A percentile compares a stretch with the other conserved stretches of the same genome.
Conservation (phyloP, 2,113 vertebrate genomes). For the Zosterops lateralis region DNA sequence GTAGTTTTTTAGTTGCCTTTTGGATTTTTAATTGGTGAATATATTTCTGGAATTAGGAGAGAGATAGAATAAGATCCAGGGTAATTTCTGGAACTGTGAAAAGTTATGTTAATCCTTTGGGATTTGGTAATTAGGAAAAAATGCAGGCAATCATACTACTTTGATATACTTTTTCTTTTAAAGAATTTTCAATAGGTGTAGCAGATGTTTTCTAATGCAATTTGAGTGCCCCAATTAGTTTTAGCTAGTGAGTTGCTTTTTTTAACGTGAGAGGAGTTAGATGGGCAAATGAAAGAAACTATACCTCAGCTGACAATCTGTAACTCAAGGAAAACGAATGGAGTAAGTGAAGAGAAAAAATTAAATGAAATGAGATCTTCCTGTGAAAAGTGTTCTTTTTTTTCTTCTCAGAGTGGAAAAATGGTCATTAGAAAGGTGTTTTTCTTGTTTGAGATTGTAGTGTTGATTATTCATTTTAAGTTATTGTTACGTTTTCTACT, state of each 20-base stretch:
- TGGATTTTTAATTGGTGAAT: background rate
- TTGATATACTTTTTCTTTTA: background rate
- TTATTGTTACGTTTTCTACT: slow-evolving; percentile 2
- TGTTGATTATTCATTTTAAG: background rate
- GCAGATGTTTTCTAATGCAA: slow-evolving; percentile 8
- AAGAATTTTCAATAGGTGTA: background rate
- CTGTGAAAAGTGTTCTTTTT: slow-evolving; percentile 66
- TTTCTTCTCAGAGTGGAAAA: slow-evolving; percentile 48
- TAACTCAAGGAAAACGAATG: slow-evolving; percentile 65
- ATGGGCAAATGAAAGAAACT: slow-evolving; percentile 33
- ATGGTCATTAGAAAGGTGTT: slow-evolving; percentile 30
- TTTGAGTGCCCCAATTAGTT: background rate
- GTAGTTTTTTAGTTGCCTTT: background rate
- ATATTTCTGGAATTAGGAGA: background rate
- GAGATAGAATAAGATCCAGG: background rate
- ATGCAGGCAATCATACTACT: background rate
- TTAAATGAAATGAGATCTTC: slow-evolving; percentile 75
- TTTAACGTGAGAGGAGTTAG: background rate
- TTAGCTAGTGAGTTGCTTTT: background rate
- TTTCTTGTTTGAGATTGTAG: slow-evolving; percentile 11
- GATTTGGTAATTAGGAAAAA: background rate
- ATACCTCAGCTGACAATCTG: slow-evolving; percentile 37
- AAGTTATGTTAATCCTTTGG: background rate
- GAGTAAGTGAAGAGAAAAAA: slow-evolving; percentile 58
- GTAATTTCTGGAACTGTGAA: background rate